Evolutionary conservation across 2,888 invertebrate species (phyloP).

Genomic region (Drosophila siamana): DNA sequence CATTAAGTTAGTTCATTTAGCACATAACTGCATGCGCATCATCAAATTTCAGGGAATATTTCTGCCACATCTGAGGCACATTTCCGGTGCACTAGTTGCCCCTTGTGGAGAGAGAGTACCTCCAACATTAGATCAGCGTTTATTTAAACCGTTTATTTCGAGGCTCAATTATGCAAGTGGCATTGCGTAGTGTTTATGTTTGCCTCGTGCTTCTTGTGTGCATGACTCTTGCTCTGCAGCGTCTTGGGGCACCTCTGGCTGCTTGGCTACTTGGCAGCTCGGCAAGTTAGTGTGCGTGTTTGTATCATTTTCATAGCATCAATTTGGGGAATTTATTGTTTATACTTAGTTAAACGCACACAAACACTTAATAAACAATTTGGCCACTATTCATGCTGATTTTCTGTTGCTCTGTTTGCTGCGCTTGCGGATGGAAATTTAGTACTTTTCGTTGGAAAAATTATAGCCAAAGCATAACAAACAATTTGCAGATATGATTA

Average conservation of each 20-base stretch:
- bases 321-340: constrained; percentile 65
- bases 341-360: constrained; percentile 58
- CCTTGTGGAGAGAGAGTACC: constrained; percentile 22
- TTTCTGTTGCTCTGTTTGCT: constrained; percentile 28
- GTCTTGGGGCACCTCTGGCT: constrained; percentile 17
- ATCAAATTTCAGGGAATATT: constrained; percentile 37
- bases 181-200: constrained; percentile 37
- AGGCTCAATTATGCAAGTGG: constrained; percentile 66
- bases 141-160: constrained; percentile 61
- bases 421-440: constrained; percentile 37
- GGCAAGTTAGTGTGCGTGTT: constrained; percentile 23
- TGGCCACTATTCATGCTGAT: constrained; percentile 27
- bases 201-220: constrained; percentile 36
- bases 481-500: constrained; percentile 41
- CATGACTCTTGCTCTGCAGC: constrained; percentile 23
- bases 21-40: constrained; percentile 32
- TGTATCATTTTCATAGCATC: constrained; percentile 62
- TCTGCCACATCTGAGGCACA: constrained; percentile 39
- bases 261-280: neutral
- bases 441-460: constrained; percentile 65
- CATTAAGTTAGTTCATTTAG: constrained; percentile 54
- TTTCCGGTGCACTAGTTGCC: constrained; percentile 54
- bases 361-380: constrained; percentile 76
- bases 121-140: constrained; percentile 53
- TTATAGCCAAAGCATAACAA: constrained; percentile 71